These are phyloP conservation scores for Willisornis vidua DNA, from an alignment of 2,113 vertebrate genomes.

Conservation along the genomic window DNA sequence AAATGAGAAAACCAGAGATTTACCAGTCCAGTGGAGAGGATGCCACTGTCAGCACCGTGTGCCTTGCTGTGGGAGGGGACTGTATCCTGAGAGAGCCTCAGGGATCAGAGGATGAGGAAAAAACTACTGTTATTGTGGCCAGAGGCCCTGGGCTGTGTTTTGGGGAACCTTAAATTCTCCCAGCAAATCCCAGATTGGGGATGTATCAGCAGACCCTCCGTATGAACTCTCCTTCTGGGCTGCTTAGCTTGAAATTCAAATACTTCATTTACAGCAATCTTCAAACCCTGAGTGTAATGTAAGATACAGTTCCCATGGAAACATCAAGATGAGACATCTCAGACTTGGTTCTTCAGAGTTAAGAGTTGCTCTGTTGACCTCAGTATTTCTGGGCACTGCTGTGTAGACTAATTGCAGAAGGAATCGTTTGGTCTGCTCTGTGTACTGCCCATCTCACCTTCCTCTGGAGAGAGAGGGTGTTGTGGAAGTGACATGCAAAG, in stretches of 20 bases:
- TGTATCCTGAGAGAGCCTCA: neutral
- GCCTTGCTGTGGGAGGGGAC: neutral
- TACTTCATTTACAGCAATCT: neutral
- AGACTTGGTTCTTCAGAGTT: neutral
- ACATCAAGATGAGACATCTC: neutral
- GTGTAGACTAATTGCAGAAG: neutral
- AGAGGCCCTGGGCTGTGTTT: rapidly evolving
- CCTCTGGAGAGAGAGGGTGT: neutral
- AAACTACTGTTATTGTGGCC: neutral
- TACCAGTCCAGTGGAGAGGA: rapidly evolving
- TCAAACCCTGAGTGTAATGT: neutral
- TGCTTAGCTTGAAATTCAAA: neutral
- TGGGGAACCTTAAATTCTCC: neutral
- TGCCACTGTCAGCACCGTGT: rapidly evolving
- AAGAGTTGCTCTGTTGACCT: neutral
- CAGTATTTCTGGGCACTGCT: neutral
- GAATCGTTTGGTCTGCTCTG: neutral
- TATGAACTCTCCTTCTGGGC: neutral
- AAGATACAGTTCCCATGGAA: neutral
- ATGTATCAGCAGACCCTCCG: neutral
- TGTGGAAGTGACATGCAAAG: neutral
- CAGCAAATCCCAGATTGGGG: neutral
- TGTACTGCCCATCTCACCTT: neutral
- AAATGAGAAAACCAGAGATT: neutral
- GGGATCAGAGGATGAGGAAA: rapidly evolving